Evolutionary conservation across 2,888 invertebrate genomes (phyloP).

Genomic region (Dexiosoma caninum): DNA sequence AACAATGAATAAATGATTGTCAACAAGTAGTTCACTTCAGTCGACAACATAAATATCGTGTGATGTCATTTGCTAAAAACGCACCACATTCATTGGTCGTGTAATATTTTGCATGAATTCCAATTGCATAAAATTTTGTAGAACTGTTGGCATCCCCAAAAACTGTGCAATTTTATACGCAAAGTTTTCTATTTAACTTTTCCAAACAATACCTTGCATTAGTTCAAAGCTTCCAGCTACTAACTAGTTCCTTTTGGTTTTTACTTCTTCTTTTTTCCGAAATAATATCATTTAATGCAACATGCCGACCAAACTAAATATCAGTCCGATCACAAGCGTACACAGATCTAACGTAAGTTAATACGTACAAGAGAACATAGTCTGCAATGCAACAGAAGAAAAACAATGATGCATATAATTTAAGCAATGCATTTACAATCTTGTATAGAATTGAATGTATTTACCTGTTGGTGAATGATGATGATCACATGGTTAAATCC

Average conservation of each 20-base stretch:
- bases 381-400: background rate
- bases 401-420: constrained; percentile 32
- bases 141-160: background rate
- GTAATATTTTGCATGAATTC: too few relatives aligned
- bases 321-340: background rate
- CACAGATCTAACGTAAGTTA: too few relatives aligned
- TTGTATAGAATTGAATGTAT: constrained; percentile 40
- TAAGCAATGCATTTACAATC: constrained; percentile 32
- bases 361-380: background rate
- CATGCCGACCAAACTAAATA: background rate
- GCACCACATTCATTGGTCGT: too few relatives aligned
- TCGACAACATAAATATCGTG: too few relatives aligned
- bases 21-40: too few relatives aligned
- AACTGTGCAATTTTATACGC: constrained; percentile 37
- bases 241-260: constrained; percentile 2
- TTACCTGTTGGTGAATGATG: constrained; percentile 57
- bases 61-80: too few relatives aligned
- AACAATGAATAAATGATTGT: too few relatives aligned
- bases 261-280: background rate
- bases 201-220: background rate
- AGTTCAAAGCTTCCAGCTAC: constrained; percentile 41
- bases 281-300: background rate
- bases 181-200: constrained; percentile 34
- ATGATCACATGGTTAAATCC: constrained; percentile 50
- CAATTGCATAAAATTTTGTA: too few relatives aligned